Base-by-base conservation (phyloP, 2,888 invertebrate genomes). In the Melanotus villosus region DNA sequence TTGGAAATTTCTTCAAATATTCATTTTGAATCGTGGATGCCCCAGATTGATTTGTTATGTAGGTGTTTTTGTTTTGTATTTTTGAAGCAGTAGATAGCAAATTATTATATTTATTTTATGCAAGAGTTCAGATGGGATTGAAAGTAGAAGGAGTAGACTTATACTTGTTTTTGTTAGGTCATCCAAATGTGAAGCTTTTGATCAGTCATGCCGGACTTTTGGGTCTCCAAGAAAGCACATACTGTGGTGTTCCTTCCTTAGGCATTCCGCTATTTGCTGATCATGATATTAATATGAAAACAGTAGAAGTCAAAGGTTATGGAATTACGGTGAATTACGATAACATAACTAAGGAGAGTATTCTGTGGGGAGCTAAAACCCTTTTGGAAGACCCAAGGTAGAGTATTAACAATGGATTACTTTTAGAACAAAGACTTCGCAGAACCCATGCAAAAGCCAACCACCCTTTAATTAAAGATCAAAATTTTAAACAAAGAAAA, bases 11-110 rank as follows among this genome's bases (percentile, higher is more conserved):
- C 88, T 0, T 84, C 85, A 50, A 88, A 87, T 67, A 84, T 88
- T 9, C 85, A 85, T 68, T 83, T 87, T 6, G 86, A 86, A 85
- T 81, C 86, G 32, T 88, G 88, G 88, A 86, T 88, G 82, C 88
- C 88, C 19, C 88, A 88, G 75, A 84, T 87, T 72, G 87, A 87
- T 57, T 86, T 88, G 21, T 79, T 88, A 73, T 88, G 88, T 88
- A 79, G 84, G 87, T 83, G 12, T 23, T n/a, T 1, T 1, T 83
- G 12, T 23, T n/a, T 1, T 1, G 26, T 7, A 26, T 5, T 26
- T 26, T 26, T 3, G 7, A 26, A 26, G 26, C 7, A 7, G 26
- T 26, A 26, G 26, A 7, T 26, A 26, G 7, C 26, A n/a, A n/a
- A n/a, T n/a, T n/a, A n/a, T n/a, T n/a, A n/a, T n/a, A n/a, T n/a